Conservation (phyloP, 2,888 invertebrate species). For the Nephrotoma appendiculata region DNA sequence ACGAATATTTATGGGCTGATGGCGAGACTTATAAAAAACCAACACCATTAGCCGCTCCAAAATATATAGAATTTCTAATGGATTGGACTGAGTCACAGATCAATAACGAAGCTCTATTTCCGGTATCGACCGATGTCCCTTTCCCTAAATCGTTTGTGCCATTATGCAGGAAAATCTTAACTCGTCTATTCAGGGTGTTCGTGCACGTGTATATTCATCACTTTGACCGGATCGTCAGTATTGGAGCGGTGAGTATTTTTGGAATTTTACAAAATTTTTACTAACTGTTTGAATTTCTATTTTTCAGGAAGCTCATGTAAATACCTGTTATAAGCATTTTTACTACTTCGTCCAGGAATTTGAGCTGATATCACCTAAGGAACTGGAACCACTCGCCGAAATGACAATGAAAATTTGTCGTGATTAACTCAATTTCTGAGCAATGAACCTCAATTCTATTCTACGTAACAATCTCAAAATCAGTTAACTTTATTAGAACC, state of each 20-base stretch:
- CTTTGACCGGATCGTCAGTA: constrained; percentile 73
- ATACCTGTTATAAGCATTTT: constrained; percentile 90
- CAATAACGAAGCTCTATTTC: constrained; percentile 75
- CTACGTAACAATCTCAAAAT: neutral
- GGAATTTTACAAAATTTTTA: constrained; percentile 5
- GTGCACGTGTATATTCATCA: constrained; percentile 92
- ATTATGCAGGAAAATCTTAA: constrained; percentile 73
- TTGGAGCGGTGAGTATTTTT: constrained; percentile 60
- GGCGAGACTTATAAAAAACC: constrained; percentile 64
- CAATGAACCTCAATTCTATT: neutral
- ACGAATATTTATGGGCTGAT: constrained; percentile 86
- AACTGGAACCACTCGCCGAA: constrained; percentile 69
- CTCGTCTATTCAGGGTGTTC: constrained; percentile 76
- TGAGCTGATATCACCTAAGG: constrained; percentile 65
- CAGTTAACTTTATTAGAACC: neutral
- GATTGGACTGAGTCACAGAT: constrained; percentile 87
- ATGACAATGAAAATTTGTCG: constrained; percentile 61
- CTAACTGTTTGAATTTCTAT: constrained; percentile 2
- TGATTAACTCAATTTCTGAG: constrained; percentile 24
- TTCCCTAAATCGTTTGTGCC: constrained; percentile 73
- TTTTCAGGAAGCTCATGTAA: constrained; percentile 66
- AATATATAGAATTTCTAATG: constrained; percentile 72
- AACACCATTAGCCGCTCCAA: constrained; percentile 65
- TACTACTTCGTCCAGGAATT: constrained; percentile 85
- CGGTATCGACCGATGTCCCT: constrained; percentile 68